phyloP scores from a whole-genome alignment of 92 coral and sea anemone genomes.

The Parazoanthus darwini region DNA sequence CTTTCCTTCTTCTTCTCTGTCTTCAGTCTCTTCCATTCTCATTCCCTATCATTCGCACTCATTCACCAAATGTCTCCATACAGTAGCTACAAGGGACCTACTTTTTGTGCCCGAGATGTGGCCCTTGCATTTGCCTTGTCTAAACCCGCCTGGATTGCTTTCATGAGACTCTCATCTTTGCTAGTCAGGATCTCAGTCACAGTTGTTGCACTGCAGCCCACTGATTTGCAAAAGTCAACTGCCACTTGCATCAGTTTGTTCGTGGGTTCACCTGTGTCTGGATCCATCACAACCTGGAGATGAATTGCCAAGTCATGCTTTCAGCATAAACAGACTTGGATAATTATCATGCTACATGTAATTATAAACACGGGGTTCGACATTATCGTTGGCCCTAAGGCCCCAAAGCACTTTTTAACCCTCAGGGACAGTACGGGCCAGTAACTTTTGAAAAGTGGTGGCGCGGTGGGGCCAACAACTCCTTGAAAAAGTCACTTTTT shows the following conservation, averaged over 20 bases:
- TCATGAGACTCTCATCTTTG: slow-evolving; percentile 83
- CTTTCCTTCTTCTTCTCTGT: neutral
- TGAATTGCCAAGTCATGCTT: neutral
- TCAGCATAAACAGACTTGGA: too few relatives aligned
- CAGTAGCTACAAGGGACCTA: neutral
- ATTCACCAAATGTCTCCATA: neutral
- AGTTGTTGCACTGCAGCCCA: slow-evolving; percentile 76
- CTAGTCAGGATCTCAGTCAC: slow-evolving; percentile 70
- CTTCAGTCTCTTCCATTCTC: neutral
- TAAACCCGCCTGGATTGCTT: slow-evolving; percentile 82
- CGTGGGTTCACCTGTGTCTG: slow-evolving; percentile 79
- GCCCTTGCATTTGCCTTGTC: slow-evolving; percentile 70
- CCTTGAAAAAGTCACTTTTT: neutral
- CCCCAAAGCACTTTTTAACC: neutral
- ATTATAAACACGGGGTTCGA: neutral
- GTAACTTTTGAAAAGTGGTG: neutral
- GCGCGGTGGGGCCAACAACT: neutral
- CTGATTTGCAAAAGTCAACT: slow-evolving; percentile 65
- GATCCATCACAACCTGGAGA: slow-evolving; percentile 75
- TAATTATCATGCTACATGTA: neutral
- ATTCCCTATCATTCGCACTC: too few relatives aligned
- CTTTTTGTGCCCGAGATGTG: slow-evolving; percentile 86
- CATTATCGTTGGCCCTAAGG: neutral
- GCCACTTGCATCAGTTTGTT: slow-evolving; percentile 74
- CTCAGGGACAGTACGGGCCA: neutral